These are phyloP conservation scores for Decapterus maruadsi DNA, from an alignment of 2,797 vertebrate genomes.

Conservation along the genomic window DNA sequence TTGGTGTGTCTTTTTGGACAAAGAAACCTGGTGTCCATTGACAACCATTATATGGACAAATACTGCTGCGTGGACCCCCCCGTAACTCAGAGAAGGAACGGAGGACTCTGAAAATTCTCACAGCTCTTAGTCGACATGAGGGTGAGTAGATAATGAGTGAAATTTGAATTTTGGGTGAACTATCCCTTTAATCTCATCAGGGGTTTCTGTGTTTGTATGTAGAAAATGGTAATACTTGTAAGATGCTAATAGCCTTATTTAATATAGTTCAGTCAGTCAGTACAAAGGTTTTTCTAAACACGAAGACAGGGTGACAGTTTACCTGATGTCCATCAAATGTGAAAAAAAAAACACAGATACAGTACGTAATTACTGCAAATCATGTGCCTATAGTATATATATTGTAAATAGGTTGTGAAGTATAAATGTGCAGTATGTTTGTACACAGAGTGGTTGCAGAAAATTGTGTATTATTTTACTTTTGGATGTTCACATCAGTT, in stretches of 20 bases:
- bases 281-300: slow-evolving; percentile 23
- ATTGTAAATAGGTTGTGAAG: slow-evolving; percentile 47
- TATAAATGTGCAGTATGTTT: slow-evolving; percentile 27
- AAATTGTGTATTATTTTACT: slow-evolving; percentile 22
- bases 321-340: slow-evolving; percentile 26
- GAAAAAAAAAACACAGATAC: slow-evolving; percentile 39
- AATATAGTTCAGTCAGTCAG: slow-evolving; percentile 30
- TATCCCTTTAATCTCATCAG: neutral
- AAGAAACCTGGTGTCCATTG: no score
- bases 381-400: slow-evolving; percentile 57
- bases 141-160: no score
- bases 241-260: slow-evolving; percentile 64
- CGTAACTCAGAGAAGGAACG: no score
- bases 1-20: no score
- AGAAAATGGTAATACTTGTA: slow-evolving; percentile 26
- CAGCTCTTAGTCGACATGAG: no score
- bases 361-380: slow-evolving; percentile 40
- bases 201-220: slow-evolving; percentile 31
- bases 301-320: slow-evolving; percentile 12
- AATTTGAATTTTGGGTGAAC: no score
- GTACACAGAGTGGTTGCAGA: slow-evolving; percentile 25
- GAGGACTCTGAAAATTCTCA: no score
- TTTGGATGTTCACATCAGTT: slow-evolving; percentile 25
- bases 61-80: no score
- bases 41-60: no score